These are phyloP conservation scores for Manis javanica DNA, from an alignment of 2,797 vertebrate species.

Conservation along the genomic window DNA sequence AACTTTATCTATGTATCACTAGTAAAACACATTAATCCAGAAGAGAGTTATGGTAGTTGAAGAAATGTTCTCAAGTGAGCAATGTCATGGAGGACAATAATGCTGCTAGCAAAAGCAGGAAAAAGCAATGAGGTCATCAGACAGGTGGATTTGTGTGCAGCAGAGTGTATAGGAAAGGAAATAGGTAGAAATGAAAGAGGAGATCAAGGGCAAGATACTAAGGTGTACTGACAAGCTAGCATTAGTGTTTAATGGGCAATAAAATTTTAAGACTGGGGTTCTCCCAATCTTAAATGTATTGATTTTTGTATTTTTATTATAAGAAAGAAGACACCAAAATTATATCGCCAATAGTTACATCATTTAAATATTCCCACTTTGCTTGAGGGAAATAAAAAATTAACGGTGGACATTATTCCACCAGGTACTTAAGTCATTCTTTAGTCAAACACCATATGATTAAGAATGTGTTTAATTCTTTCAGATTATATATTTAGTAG, in stretches of 20 bases:
- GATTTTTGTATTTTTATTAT: constrained; percentile 70
- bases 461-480: not conserved
- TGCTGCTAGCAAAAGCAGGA: not conserved
- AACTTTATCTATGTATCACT: not conserved
- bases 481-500: not conserved
- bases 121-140: not conserved
- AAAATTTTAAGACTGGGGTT: constrained; percentile 41
- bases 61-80: not conserved
- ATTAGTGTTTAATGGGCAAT: constrained; percentile 54
- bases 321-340: constrained; percentile 49
- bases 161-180: not conserved
- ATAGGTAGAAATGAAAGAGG: not conserved
- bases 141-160: not conserved
- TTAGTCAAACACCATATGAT: constrained; percentile 34
- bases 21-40: not conserved
- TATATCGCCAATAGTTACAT: constrained; percentile 51
- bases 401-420: constrained; percentile 39
- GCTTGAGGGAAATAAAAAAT: constrained; percentile 61
- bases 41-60: not conserved
- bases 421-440: constrained; percentile 8
- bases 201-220: not conserved
- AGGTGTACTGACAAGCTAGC: constrained; percentile 26
- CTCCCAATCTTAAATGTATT: constrained; percentile 44
- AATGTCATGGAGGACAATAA: not conserved
- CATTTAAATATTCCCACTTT: constrained; percentile 58